Percentiles rank a stretch among this genome's conserved stretches.
Conservation (phyloP, 2,797 vertebrate species). For the Pelobates cultripes region DNA sequence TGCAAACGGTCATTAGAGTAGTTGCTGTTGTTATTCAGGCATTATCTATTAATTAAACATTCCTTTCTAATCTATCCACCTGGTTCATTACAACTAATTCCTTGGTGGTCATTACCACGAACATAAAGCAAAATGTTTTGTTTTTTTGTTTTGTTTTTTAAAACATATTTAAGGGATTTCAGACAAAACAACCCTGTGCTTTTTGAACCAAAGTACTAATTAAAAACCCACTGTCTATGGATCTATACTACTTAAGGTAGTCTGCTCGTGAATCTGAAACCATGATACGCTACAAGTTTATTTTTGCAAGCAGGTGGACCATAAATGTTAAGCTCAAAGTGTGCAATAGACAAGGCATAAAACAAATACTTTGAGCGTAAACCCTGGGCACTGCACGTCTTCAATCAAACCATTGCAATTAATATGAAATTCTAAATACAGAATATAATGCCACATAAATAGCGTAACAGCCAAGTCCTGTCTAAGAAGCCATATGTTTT, state of each 20-base stretch:
- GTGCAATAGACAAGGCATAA: slow-evolving; percentile 61
- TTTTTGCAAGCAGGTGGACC: slow-evolving; percentile 59
- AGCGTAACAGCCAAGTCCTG: slow-evolving; percentile 83
- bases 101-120: background rate
- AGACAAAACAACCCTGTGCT: background rate
- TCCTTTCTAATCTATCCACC: background rate
- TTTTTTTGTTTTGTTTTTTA: background rate
- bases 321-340: slow-evolving; percentile 57
- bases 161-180: background rate
- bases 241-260: slow-evolving; percentile 37
- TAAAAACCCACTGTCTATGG: slow-evolving; percentile 22
- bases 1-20: no score
- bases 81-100: background rate
- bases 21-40: no score
- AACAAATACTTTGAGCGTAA: slow-evolving; percentile 71
- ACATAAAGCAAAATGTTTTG: slow-evolving; percentile 10
- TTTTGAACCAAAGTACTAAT: slow-evolving; percentile 29
- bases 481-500: slow-evolving; percentile 99
- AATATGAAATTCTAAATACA: slow-evolving; percentile 83
- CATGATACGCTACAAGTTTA: slow-evolving; percentile 44
- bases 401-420: slow-evolving; percentile 76
- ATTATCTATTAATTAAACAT: no score
- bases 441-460: slow-evolving; percentile 84
- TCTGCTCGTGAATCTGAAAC: slow-evolving; percentile 43
- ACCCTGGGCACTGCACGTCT: slow-evolving; percentile 64